Base-by-base conservation (phyloP, 2,888 invertebrate genomes). In the Temnothorax ravouxi region DNA sequence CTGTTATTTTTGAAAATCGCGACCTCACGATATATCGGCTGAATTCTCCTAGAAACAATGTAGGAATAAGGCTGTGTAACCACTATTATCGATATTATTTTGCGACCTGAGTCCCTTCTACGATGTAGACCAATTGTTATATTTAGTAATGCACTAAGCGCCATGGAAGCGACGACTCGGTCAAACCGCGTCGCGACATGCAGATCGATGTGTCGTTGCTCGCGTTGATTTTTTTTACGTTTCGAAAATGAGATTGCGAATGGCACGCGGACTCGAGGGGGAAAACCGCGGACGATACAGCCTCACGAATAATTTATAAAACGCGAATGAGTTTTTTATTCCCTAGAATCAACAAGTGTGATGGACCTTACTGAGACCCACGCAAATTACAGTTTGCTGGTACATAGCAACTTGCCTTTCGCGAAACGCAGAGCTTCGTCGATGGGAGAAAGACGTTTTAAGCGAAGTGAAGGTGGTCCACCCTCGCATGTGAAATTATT, bases 1-100 rank as follows among this genome's bases (percentile, higher is more conserved):
- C 88, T 86, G 82, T 88, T 83, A 81, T 77, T 88, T 86, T 83
- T 62, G 15, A 56, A 56, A 79, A 79, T 79, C 15, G 29, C 56
- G 21, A 71, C 44, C n/a, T 79, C 44, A 56, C 29, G 34, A 56
- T 44, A 13, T 66, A 66, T 54, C 67, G 41, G 69, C 76, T 54
- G 52, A 67, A 67, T 54, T 67, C n/a, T 77, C 25, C 13, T 67
- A 56, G 56, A 71, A 56, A 79, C 47, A 44, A 8, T 79, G 18
- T 79, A 71, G 47, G 56, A 72, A 59, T 79, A 79, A 56, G 74
- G 72, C 74, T 72, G 72, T 79, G 74, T 72, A 79, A 66, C 4
- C 38, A 38, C 9, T 18, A 34, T 59, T 72, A 72, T 41, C 41
- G 9, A 47, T n/a, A 56, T 77, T 77, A 77, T 69, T 59, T 56